Percentiles rank a stretch among this genome's conserved stretches.
Evolutionary conservation across 30 jellyfish, hydroid and myxozoan species (phyloP).

Genomic region (Morbakka virulenta): DNA sequence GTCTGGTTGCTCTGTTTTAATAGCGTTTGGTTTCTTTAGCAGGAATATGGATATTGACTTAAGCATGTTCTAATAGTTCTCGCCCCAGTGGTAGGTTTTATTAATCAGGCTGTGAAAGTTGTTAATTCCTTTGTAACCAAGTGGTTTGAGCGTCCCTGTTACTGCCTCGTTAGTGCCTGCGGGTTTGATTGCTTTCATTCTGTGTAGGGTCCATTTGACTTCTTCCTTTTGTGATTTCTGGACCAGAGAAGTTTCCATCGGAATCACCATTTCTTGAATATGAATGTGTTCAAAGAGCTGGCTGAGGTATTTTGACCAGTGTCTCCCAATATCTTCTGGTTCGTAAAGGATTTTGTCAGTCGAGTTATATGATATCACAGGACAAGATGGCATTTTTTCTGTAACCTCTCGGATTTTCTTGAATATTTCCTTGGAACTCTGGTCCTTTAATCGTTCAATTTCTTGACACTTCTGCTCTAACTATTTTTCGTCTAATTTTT

Average conservation of each 20-base stretch:
- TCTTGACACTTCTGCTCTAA: background rate
- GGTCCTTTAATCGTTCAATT: background rate
- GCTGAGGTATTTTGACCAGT: conserved; percentile 1
- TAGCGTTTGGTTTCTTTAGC: background rate
- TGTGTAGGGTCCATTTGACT: background rate
- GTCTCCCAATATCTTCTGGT: conserved; percentile 1
- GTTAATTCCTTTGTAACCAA: conserved; percentile 2
- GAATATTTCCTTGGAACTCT: background rate
- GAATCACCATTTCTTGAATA: background rate
- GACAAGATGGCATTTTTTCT: background rate
- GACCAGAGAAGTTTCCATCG: background rate
- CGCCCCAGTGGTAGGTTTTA: background rate
- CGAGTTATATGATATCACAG: background rate
- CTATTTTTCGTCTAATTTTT: too few relatives aligned
- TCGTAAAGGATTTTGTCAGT: background rate
- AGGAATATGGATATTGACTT: background rate
- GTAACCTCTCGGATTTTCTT: background rate
- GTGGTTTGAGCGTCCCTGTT: background rate
- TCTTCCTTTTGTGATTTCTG: background rate
- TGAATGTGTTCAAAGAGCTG: background rate
- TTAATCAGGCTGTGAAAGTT: background rate
- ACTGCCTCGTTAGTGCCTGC: background rate
- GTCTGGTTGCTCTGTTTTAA: background rate
- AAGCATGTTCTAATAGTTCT: background rate
- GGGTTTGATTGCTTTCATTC: background rate